Evolutionary conservation across 2,113 vertebrate genomes (phyloP), one percentile per base, ranked within the genome.

Genomic region (Apistogramma diplotaenia): DNA sequence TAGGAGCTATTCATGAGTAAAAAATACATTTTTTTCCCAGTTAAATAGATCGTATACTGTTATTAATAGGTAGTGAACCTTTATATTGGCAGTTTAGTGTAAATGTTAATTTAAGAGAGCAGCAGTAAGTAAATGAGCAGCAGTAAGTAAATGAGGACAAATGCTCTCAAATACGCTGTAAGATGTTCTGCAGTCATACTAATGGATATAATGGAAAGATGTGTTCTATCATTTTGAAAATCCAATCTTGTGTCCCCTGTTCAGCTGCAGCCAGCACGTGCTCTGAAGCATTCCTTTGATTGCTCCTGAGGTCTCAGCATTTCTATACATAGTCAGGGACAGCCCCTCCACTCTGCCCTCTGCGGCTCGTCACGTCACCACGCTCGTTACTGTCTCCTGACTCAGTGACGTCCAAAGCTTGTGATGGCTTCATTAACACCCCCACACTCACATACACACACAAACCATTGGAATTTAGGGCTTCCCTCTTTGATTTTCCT

Each of bases 321-420:
- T 67, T 72, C 84, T 73, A 16, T 76, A 71, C 19, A 53, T 35
- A 40, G 75, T 60, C 23, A 35, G 19, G 19, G 18, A 21, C 9
- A 6, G 8, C 57, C 74, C 35, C 55, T 23, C 35, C 55, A 2
- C 27, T 19, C 16, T n/a, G 19, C 12, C 19, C 46, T 13, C 60
- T 5, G n/a, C 59, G 74, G 57, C 57, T 53, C 54, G 19, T 33
- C 37, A 74, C 85, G 58, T 92, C 82, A 85, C 33, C 40, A 8
- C 75, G 35, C 46, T 60, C 27, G n/a, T n/a, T 67, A 10, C 12
- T 31, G 65, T 82, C 86, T 78, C 83, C 82, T 89, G 91, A 90
- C 82, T 89, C 74, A 6, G 18, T 87, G 87, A 90, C 88, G 77
- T 74, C 10, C 37, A 5, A 33, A 71, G 25, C 40, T 57, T 83